Conservation (phyloP, 2,888 invertebrate species). For the Tinea pellionella region DNA sequence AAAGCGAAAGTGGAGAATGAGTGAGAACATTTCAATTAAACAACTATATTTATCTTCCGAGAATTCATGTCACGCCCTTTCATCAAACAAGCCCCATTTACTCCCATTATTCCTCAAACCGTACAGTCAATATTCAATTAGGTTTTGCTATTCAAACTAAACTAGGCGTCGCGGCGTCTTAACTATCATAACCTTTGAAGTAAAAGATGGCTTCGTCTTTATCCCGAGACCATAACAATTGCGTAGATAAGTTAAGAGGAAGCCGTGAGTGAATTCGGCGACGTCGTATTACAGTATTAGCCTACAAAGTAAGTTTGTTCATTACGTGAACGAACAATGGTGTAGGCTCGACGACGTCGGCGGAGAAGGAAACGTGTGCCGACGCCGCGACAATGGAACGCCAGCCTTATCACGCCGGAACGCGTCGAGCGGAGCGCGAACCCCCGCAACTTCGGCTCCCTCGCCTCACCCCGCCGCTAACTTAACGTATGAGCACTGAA, state of each 20-base stretch:
- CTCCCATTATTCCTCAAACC: neutral
- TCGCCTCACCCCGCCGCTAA: slow-evolving; percentile 21
- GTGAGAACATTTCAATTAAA: neutral
- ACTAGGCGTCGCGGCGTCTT: neutral
- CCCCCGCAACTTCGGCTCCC: slow-evolving; percentile 17
- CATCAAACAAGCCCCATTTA: neutral
- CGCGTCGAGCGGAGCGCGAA: slow-evolving; percentile 37
- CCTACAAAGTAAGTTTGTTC: slow-evolving; percentile 64
- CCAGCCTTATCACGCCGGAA: slow-evolving; percentile 66
- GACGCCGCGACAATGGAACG: slow-evolving; percentile 61
- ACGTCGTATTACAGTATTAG: slow-evolving; percentile 51
- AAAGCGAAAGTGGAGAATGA: too few relatives aligned
- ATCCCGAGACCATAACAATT: neutral
- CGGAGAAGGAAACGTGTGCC: slow-evolving; percentile 63
- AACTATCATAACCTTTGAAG: neutral
- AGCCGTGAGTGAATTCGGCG: slow-evolving; percentile 52
- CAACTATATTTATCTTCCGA: neutral
- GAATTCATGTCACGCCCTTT: neutral
- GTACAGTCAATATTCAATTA: slow-evolving; percentile 7
- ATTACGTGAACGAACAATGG: slow-evolving; percentile 61
- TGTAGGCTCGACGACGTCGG: slow-evolving; percentile 61
- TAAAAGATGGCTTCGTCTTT: neutral
- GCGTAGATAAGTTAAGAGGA: slow-evolving; percentile 2
- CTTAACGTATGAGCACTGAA: slow-evolving; percentile 32
- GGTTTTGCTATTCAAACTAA: neutral